Evolutionary conservation across 1,140 invertebrate species (phyloP).

Genomic region (Drosophila repleta): DNA sequence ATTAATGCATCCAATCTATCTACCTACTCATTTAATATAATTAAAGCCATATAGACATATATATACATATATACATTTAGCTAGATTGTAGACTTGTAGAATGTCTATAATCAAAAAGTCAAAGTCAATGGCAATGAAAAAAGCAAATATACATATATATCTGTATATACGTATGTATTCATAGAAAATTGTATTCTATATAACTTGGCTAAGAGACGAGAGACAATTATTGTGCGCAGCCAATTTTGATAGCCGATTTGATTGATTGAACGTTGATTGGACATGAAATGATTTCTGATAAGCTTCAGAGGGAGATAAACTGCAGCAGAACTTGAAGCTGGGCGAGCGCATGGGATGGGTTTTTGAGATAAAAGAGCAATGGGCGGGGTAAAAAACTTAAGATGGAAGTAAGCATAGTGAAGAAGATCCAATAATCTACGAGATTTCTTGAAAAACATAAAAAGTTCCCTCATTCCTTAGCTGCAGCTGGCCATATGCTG

Average conservation of each 20-base stretch:
- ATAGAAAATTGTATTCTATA: background rate
- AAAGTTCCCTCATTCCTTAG: no score
- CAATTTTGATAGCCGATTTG: slow-evolving; percentile 9
- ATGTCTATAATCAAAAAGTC: slow-evolving; percentile 19
- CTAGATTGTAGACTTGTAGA: slow-evolving; percentile 12
- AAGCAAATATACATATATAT: background rate
- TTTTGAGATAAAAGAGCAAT: no score
- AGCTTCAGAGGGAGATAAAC: no score
- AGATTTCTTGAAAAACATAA: no score
- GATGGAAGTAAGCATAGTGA: no score
- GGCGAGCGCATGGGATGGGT: no score
- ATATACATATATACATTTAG: slow-evolving; percentile 10
- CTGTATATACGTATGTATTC: background rate
- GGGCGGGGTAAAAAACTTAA: no score
- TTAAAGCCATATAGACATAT: slow-evolving; percentile 16
- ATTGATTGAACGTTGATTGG: background rate
- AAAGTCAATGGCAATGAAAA: slow-evolving; percentile 37
- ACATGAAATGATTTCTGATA: background rate
- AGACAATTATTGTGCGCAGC: slow-evolving; percentile 16
- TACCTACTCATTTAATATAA: slow-evolving; percentile 32
- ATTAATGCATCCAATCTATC: slow-evolving; percentile 1
- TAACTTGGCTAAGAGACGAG: background rate
- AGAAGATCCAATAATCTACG: no score
- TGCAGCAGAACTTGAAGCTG: no score
- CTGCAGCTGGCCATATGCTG: no score